phyloP scores from a whole-genome alignment of 1,140 invertebrate species.

The Calephelis virginiensis region DNA sequence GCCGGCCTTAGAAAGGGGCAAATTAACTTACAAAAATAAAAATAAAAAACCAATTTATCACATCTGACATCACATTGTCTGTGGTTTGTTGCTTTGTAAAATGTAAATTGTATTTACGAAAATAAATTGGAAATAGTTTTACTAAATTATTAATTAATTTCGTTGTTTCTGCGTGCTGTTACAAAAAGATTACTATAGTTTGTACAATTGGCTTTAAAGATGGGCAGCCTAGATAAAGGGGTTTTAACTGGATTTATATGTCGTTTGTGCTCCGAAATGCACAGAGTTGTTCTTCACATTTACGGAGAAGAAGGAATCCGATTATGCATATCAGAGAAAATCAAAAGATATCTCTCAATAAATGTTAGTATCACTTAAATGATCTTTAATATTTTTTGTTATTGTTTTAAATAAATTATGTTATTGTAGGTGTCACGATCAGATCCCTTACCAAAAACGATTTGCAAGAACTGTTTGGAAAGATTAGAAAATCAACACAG shows the following conservation, averaged over 20 bases:
- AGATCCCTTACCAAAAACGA: constrained; percentile 86
- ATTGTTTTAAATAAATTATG: constrained; percentile 24
- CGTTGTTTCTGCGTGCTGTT: background rate
- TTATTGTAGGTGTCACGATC: constrained; percentile 82
- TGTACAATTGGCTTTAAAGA: constrained; percentile 43
- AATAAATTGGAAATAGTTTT: constrained; percentile 8
- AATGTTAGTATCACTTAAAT: constrained; percentile 78
- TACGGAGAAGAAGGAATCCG: constrained; percentile 87
- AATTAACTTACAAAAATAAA: no score
- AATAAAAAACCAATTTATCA: no score
- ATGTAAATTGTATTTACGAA: background rate
- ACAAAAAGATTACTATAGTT: background rate
- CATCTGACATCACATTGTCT: background rate
- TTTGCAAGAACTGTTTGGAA: constrained; percentile 84
- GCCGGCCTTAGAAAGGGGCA: no score
- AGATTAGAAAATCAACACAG: constrained; percentile 84
- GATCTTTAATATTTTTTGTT: constrained; percentile 25
- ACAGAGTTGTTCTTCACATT: constrained; percentile 87
- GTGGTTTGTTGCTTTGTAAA: constrained; percentile 7
- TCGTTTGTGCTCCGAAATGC: constrained; percentile 89
- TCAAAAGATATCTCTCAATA: constrained; percentile 86
- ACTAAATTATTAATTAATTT: background rate
- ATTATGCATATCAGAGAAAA: constrained; percentile 85
- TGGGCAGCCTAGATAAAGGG: constrained; percentile 87
- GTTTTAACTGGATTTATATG: constrained; percentile 88